Conservation (phyloP, 2,888 invertebrate species). For the Tribolium freemani region DNA sequence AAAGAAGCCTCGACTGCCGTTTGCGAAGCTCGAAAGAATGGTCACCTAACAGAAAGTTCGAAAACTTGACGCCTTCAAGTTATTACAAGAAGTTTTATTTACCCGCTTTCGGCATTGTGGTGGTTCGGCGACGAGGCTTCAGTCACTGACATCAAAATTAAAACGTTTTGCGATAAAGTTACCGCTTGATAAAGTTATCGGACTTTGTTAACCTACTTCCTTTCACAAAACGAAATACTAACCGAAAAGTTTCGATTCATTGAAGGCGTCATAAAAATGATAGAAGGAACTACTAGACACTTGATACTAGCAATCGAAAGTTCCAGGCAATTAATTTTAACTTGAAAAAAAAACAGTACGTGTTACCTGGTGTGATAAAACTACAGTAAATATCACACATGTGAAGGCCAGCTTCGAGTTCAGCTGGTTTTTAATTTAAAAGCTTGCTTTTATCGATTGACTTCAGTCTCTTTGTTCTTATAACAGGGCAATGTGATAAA, state of each 20-base stretch:
- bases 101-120: slow-evolving; percentile 24
- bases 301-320: not conserved
- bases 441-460: not conserved
- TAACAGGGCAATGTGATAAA: not conserved
- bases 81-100: slow-evolving; percentile 4
- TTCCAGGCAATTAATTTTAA: not conserved
- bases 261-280: too few relatives aligned
- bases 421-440: slow-evolving; percentile 6
- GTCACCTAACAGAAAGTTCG: slow-evolving; percentile 54
- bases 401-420: not conserved
- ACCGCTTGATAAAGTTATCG: slow-evolving; percentile 40
- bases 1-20: slow-evolving; percentile 63
- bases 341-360: not conserved
- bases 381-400: not conserved
- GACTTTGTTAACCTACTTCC: not conserved
- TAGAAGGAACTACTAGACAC: not conserved
- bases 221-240: not conserved
- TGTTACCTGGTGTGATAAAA: slow-evolving; percentile 3
- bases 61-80: not conserved
- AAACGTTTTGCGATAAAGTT: slow-evolving; percentile 34
- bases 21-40: slow-evolving; percentile 61
- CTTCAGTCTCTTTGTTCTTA: not conserved
- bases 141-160: slow-evolving; percentile 11
- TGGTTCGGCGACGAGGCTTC: not conserved
- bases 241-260: too few relatives aligned